Conservation (phyloP, 2,888 invertebrate genomes). For the Lordiphosa fenestrarum region DNA sequence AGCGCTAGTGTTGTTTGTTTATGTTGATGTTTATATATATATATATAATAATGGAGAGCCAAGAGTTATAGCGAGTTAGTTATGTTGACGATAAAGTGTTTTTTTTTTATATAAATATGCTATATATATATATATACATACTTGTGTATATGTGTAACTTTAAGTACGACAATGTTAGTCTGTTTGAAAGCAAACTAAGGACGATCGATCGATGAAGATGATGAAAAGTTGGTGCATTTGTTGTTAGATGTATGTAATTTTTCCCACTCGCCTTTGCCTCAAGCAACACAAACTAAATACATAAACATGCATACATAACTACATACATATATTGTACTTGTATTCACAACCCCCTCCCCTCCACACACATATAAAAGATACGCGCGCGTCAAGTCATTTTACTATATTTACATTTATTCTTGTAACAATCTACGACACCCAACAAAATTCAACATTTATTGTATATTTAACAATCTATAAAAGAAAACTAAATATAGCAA, state of each 20-base stretch:
- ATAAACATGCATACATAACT: constrained; percentile 11
- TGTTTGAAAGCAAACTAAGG: too few species aligned
- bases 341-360: neutral
- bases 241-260: constrained; percentile 71
- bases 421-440: constrained; percentile 15
- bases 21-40: constrained; percentile 66
- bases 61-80: constrained; percentile 69
- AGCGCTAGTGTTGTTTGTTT: constrained; percentile 69
- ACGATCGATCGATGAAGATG: constrained; percentile 7
- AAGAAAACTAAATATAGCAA: constrained; percentile 1
- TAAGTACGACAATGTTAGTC: constrained; percentile 41
- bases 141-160: constrained; percentile 33
- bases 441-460: constrained; percentile 25
- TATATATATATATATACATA: constrained; percentile 29
- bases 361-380: constrained; percentile 15
- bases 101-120: constrained; percentile 40
- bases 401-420: constrained; percentile 19
- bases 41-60: constrained; percentile 30
- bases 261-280: constrained; percentile 49
- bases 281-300: constrained; percentile 29
- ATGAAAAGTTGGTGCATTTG: constrained; percentile 63
- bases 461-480: constrained; percentile 35
- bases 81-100: constrained; percentile 67
- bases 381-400: constrained; percentile 28
- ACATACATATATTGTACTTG: constrained; percentile 23